Evolutionary conservation across 1,140 invertebrate genomes (phyloP).

Genomic region (Cyclargus thomasi): DNA sequence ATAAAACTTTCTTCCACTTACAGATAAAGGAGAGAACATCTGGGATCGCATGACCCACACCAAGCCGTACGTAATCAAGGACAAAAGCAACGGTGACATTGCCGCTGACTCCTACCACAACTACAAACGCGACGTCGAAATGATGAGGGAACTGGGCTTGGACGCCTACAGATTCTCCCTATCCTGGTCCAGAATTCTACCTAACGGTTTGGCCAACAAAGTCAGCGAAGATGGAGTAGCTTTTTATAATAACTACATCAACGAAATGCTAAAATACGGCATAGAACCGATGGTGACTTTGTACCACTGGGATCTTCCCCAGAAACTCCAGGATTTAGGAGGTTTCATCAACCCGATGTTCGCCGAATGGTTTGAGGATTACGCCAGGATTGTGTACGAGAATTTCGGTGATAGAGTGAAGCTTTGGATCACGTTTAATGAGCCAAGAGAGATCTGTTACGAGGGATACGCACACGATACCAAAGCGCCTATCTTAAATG

Average conservation of each 20-base stretch:
- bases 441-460: conserved; percentile 58
- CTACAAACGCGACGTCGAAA: conserved; percentile 39
- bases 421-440: conserved; percentile 72
- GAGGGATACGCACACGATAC: conserved; percentile 48
- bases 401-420: conserved; percentile 72
- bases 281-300: conserved; percentile 60
- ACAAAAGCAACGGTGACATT: conserved; percentile 37
- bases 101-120: conserved; percentile 32
- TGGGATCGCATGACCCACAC: conserved; percentile 35
- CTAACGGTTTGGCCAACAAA: conserved; percentile 69
- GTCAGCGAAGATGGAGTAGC: conserved; percentile 71
- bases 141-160: conserved; percentile 35
- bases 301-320: conserved; percentile 58
- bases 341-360: conserved; percentile 52
- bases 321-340: conserved; percentile 51
- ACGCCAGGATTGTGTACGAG: conserved; percentile 67
- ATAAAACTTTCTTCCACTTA: background rate
- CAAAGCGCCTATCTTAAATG: conserved; percentile 45
- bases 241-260: conserved; percentile 78
- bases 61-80: conserved; percentile 31
- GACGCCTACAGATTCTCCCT: conserved; percentile 77
- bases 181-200: conserved; percentile 77
- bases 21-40: conserved; percentile 28
- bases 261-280: conserved; percentile 61
- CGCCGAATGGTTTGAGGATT: conserved; percentile 73